Percentiles rank a stretch among this genome's conserved stretches.
phyloP scores from a whole-genome alignment of 2,888 invertebrate species.

The Trileptium ribeirensis region DNA sequence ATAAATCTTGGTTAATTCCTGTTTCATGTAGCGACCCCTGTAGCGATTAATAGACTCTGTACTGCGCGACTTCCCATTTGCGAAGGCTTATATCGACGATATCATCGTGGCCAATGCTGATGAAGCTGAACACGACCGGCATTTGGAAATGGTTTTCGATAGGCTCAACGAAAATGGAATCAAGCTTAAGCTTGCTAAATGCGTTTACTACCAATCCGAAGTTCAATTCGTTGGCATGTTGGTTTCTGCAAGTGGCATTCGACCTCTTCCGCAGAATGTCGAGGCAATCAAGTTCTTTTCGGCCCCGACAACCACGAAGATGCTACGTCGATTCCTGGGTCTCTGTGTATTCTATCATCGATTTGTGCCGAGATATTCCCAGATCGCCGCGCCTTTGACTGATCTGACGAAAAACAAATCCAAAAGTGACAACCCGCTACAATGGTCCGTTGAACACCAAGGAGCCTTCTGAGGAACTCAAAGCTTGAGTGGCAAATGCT shows the following conservation, averaged over 20 bases:
- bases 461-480: background rate
- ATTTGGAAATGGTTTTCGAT: constrained; percentile 19
- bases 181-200: background rate
- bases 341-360: background rate
- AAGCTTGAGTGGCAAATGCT: background rate
- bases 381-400: background rate
- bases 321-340: background rate
- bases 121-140: constrained; percentile 30
- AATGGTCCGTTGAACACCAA: background rate
- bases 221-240: background rate
- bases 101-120: constrained; percentile 15
- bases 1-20: no score
- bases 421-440: background rate
- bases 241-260: background rate
- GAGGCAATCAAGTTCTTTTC: background rate
- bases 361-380: background rate
- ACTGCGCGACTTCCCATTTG: constrained; percentile 30
- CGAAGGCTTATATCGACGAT: constrained; percentile 39
- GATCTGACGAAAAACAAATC: background rate
- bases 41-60: constrained; percentile 37
- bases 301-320: background rate
- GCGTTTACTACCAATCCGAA: background rate
- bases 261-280: background rate
- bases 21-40: no score
- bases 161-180: background rate